Evolutionary conservation across 2,888 invertebrate species (phyloP).

Genomic region (Amaurobius ferox): DNA sequence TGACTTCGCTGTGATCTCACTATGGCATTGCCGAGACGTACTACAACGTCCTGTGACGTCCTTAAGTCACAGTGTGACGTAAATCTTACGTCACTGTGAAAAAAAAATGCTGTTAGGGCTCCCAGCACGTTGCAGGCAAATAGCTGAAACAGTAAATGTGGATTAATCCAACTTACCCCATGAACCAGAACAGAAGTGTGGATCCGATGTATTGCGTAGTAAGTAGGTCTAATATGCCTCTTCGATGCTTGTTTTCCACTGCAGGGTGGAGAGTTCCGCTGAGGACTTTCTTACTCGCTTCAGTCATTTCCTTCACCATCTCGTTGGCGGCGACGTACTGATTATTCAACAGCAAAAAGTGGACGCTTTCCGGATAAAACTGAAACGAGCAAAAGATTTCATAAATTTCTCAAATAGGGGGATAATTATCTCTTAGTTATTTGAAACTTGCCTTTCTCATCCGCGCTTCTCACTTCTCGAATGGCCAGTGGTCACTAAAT

Average conservation of each 20-base stretch:
- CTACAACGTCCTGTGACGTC: too few relatives aligned
- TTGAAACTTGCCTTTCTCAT: too few relatives aligned
- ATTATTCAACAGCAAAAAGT: conserved; percentile 27
- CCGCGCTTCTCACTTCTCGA: too few relatives aligned
- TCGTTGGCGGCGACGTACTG: conserved; percentile 13
- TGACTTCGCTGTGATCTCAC: too few relatives aligned
- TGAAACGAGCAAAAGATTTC: background rate
- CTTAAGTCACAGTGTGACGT: too few relatives aligned
- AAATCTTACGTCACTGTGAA: too few relatives aligned
- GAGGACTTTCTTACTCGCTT: background rate
- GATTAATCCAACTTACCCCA: conserved; percentile 25
- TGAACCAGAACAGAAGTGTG: conserved; percentile 28
- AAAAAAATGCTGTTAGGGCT: too few relatives aligned
- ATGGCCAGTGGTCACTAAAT: too few relatives aligned
- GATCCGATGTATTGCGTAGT: background rate
- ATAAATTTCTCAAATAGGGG: too few relatives aligned
- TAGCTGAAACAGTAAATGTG: background rate
- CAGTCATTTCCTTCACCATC: conserved; percentile 22
- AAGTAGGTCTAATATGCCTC: background rate
- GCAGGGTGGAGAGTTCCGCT: conserved; percentile 1
- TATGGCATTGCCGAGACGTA: too few relatives aligned
- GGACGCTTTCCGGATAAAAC: conserved; percentile 56
- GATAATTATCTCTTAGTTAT: too few relatives aligned
- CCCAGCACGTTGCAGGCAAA: too few relatives aligned
- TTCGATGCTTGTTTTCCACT: background rate